These are phyloP conservation scores for Anhinga anhinga DNA, from an alignment of 2,113 vertebrate species.

Conservation along the genomic window DNA sequence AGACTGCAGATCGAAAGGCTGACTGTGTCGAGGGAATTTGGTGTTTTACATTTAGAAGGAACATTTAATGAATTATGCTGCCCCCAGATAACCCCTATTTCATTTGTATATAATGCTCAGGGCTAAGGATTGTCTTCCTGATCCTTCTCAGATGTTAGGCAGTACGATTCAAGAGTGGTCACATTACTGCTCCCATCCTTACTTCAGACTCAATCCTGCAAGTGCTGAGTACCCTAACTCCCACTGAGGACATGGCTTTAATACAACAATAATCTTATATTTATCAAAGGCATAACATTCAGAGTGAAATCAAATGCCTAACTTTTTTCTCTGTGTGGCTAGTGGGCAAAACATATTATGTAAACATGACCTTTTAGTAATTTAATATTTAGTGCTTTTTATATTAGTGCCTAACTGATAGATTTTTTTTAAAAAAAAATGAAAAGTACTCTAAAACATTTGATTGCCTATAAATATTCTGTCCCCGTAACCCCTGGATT, in stretches of 20 bases:
- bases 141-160: constrained; percentile 38
- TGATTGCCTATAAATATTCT: not conserved
- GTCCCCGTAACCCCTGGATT: not conserved
- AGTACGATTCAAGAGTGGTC: constrained; percentile 3
- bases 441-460: not conserved
- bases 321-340: not conserved
- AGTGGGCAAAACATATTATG: not conserved
- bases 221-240: not conserved
- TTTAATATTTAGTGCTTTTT: not conserved
- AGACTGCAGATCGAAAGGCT: constrained; percentile 39
- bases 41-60: constrained; percentile 70
- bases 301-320: not conserved
- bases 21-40: constrained; percentile 33
- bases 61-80: constrained; percentile 67
- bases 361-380: not conserved
- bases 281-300: constrained; percentile 21
- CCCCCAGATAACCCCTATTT: constrained; percentile 69
- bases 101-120: constrained; percentile 67
- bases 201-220: not conserved
- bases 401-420: not conserved
- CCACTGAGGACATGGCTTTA: not conserved
- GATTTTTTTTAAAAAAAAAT: not conserved
- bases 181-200: not conserved
- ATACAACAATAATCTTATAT: not conserved
- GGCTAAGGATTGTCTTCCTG: constrained; percentile 65